Conservation (phyloP, 2,113 vertebrate species). For the Regulus satrapa region DNA sequence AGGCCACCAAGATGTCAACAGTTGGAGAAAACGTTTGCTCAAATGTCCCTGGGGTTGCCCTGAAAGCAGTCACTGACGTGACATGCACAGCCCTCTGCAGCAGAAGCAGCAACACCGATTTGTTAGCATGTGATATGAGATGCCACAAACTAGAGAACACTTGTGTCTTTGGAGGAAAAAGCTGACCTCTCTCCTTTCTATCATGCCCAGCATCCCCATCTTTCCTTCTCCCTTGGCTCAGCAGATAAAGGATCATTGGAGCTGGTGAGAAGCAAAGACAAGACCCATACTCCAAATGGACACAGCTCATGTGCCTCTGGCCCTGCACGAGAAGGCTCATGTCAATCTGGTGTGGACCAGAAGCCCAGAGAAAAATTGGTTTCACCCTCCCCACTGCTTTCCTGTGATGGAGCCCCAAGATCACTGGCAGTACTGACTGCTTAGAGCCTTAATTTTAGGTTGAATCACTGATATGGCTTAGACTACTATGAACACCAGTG, state of each 20-base stretch:
- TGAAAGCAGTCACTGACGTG: background rate
- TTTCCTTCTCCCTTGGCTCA: background rate
- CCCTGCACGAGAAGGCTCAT: accelerated
- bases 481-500: background rate
- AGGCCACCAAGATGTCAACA: conserved; percentile 43
- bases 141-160: background rate
- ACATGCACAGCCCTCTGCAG: background rate
- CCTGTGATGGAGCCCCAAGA: background rate
- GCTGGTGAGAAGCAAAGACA: accelerated
- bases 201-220: background rate
- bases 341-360: accelerated
- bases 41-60: background rate
- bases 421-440: background rate
- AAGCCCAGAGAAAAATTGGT: background rate
- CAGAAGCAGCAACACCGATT: background rate
- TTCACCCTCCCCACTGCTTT: background rate
- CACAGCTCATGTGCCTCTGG: accelerated
- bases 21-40: background rate
- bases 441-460: background rate
- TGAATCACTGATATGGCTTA: background rate
- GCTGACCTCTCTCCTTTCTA: background rate
- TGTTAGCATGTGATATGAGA: background rate
- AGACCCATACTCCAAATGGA: background rate
- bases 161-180: background rate
- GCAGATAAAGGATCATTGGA: background rate